These are phyloP conservation scores for Tokudaia tokunoshimensis DNA, from an alignment of 2,797 vertebrate genomes.

Conservation along the genomic window DNA sequence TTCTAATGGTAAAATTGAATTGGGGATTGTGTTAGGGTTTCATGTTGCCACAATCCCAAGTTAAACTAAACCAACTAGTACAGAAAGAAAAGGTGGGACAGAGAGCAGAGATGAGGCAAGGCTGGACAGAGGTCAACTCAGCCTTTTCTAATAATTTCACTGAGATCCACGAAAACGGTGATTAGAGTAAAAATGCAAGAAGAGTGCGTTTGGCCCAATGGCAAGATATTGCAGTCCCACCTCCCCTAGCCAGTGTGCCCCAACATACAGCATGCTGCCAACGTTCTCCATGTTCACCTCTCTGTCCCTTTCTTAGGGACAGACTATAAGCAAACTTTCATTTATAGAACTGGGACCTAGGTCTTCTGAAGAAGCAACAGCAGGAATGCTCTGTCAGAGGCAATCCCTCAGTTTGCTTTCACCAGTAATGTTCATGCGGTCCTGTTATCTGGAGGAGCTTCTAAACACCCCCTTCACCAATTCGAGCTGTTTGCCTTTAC, in stretches of 20 bases:
- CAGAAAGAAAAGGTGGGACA: not conserved
- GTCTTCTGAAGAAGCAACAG: not conserved
- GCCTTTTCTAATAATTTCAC: conserved; percentile 2
- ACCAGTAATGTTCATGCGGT: not conserved
- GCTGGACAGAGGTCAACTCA: not conserved
- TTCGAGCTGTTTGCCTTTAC: not conserved
- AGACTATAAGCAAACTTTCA: not conserved
- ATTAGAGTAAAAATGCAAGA: not conserved
- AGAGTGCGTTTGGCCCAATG: not conserved
- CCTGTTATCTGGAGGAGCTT: not conserved
- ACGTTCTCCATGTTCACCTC: not conserved
- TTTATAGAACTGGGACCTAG: not conserved
- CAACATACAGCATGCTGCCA: not conserved
- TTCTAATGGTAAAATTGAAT: conserved; percentile 26
- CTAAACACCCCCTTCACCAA: conserved; percentile 19
- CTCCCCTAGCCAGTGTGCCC: not conserved
- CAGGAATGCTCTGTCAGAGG: not conserved
- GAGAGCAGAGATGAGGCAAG: not conserved
- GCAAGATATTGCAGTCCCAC: not conserved
- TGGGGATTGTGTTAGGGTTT: not conserved
- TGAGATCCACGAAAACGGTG: not conserved
- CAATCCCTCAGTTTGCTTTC: not conserved
- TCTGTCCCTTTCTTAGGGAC: not conserved
- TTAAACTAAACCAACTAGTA: not conserved
- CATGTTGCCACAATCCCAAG: not conserved